Percentiles rank a stretch among this genome's conserved stretches.
phyloP scores from a whole-genome alignment of 1,140 invertebrate genomes.

The Leptinotarsa texana region DNA sequence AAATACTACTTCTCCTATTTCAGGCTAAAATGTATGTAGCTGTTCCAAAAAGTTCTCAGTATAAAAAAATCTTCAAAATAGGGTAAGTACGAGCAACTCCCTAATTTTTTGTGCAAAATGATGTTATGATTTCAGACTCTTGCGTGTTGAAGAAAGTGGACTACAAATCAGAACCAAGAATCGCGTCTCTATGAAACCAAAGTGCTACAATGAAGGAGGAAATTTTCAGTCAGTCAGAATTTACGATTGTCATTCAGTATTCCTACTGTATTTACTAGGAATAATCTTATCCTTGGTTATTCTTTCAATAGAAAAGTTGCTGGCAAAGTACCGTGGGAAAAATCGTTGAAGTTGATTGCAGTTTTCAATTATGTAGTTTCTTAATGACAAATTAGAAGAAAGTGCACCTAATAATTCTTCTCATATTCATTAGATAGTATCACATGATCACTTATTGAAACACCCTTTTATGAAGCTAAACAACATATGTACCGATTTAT shows the following conservation, averaged over 20 bases:
- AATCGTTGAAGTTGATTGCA: too few species aligned
- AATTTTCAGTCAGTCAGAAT: conserved; percentile 46
- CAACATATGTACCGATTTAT: too few species aligned
- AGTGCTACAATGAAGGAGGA: conserved; percentile 38
- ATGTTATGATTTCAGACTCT: conserved; percentile 32
- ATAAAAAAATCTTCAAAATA: conserved; percentile 57
- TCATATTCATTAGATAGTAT: too few species aligned
- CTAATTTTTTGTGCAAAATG: conserved; percentile 11
- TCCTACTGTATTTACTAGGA: conserved; percentile 38
- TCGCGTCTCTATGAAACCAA: conserved; percentile 39
- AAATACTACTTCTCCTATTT: conserved; percentile 14
- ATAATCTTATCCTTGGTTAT: conserved; percentile 24
- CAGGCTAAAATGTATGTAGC: conserved; percentile 53
- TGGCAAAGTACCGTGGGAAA: conserved; percentile 2
- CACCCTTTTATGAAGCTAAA: too few species aligned
- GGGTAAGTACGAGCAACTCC: conserved; percentile 37
- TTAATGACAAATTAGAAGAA: too few species aligned
- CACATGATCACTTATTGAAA: too few species aligned
- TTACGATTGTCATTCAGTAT: conserved; percentile 41
- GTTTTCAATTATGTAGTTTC: too few species aligned
- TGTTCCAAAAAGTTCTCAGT: conserved; percentile 57
- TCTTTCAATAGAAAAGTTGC: conserved; percentile 4
- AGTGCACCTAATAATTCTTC: too few species aligned
- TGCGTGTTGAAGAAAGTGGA: conserved; percentile 41
- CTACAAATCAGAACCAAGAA: conserved; percentile 37